Base-by-base conservation (phyloP, 2,888 invertebrate species). In the Ferdinandea cuprea region DNA sequence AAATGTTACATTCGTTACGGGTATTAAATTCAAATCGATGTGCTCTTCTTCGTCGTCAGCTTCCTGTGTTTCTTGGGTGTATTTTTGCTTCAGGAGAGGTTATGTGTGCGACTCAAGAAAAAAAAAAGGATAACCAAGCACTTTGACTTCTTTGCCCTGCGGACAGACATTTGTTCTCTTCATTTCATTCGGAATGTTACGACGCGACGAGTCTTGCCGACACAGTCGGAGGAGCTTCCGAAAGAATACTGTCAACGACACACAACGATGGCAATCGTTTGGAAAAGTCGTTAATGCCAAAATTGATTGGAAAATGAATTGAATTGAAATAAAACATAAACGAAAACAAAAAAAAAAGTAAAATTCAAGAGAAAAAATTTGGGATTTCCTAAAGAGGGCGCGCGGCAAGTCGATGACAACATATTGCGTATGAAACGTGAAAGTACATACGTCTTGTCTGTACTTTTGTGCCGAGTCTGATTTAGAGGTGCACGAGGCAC, bases 181-280 rank as follows among this genome's bases (percentile, higher is more conserved):
- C 35, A 19, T 3, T 37, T 54, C 30, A 52, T 52, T 21, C 52
- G 52, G 59, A 66, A 54, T 46, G 42, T 25, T 50, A 42, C 30
- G 25, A 54, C 37, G 42, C 25, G 42, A 42, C 30, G 25, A 25
- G 25, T 25, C 25, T 25, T 25, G 25, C 25, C 25, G n/a, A 25
- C 25, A n/a, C 25, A 32, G 40, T 35, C 17, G 6, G 44, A 30
- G 6, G 44, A 30, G 59, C 21, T 30, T 2, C 44, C 8, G 42
- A 56, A 66, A 86, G 85, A 85, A 77, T 44, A 71, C 37, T 59
- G 61, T 72, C 84, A 65, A 54, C 73, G 50, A 65, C 52, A n/a
- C n/a, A n/a, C n/a, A 81, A 85, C 73, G 85, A 80, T 80, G 85
- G 85, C 79, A 85, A 85, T 85, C 58, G 74, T n/a, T 74, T 58